Percentiles rank a stretch among this genome's conserved stretches.
These are phyloP conservation scores for Andricus quercusramuli DNA, from an alignment of 2,888 invertebrate species.

Conservation along the genomic window DNA sequence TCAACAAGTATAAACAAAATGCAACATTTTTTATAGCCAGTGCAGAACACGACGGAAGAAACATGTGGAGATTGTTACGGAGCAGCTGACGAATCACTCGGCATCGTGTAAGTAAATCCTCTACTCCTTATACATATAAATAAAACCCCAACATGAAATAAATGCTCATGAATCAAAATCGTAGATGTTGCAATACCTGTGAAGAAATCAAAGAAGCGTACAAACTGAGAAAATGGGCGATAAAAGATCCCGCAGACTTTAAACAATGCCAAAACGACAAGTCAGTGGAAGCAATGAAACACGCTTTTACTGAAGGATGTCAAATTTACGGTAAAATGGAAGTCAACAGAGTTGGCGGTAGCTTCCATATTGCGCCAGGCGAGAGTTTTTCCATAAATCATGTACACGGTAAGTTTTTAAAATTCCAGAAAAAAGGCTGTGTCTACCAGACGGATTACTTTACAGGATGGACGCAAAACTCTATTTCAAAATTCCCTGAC, in stretches of 20 bases:
- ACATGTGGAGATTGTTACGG: conserved; percentile 98
- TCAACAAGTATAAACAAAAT: conserved; percentile 11
- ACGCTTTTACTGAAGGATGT: conserved; percentile 96
- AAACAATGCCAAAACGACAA: conserved; percentile 95
- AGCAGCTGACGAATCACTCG: conserved; percentile 82
- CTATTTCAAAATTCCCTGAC: too few relatives aligned
- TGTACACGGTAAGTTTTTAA: conserved; percentile 85
- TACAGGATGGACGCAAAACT: too few relatives aligned
- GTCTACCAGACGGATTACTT: background rate
- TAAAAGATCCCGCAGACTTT: conserved; percentile 88
- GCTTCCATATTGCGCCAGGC: conserved; percentile 98
- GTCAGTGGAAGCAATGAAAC: conserved; percentile 86
- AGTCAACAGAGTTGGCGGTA: conserved; percentile 97
- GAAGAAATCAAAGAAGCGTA: conserved; percentile 97
- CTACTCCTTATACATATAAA: background rate
- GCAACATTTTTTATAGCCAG: conserved; percentile 63
- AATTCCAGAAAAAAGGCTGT: background rate
- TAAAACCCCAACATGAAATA: background rate
- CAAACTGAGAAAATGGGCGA: conserved; percentile 91
- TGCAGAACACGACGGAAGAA: conserved; percentile 79
- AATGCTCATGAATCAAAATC: conserved; percentile 40
- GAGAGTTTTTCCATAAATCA: conserved; percentile 96
- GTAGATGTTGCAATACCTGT: conserved; percentile 97
- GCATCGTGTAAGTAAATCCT: conserved; percentile 70
- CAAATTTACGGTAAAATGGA: conserved; percentile 96